phyloP scores from a whole-genome alignment of 2,113 vertebrate genomes.

The Albula glossodonta region DNA sequence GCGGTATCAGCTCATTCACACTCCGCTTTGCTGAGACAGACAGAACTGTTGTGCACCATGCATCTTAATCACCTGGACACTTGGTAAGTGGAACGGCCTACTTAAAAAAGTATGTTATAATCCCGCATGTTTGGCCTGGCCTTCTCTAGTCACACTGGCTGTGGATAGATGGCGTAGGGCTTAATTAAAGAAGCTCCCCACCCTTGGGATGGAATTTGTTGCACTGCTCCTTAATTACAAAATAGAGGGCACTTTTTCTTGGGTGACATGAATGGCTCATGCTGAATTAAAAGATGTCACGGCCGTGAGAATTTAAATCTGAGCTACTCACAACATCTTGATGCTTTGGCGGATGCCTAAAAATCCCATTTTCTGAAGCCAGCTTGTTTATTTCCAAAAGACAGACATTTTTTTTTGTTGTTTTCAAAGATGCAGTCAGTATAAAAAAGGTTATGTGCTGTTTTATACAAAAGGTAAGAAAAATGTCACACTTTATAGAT shows the following conservation, averaged over 20 bases:
- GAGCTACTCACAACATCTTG: not conserved
- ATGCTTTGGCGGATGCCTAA: not conserved
- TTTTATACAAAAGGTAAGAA: not conserved
- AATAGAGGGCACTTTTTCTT: not conserved
- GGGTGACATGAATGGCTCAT: not conserved
- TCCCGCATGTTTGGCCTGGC: not conserved
- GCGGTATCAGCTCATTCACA: conserved; percentile 14
- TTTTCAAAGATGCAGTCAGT: too few species aligned
- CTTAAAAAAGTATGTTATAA: not conserved
- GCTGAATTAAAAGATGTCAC: not conserved
- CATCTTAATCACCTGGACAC: conserved; percentile 21
- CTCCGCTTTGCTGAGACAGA: conserved; percentile 19
- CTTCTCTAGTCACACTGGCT: not conserved
- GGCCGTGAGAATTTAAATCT: not conserved
- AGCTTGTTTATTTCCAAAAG: not conserved
- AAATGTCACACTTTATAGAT: not conserved
- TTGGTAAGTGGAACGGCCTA: not conserved
- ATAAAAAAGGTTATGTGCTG: not conserved
- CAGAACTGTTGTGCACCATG: conserved; percentile 1
- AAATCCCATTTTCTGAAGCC: not conserved
- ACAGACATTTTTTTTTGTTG: not conserved
- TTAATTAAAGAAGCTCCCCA: not conserved
- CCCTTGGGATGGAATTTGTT: not conserved
- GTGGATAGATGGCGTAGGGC: not conserved
- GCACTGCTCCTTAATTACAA: not conserved